Evolutionary conservation across 1,140 invertebrate species (phyloP), one percentile per base, ranked within the genome.

Genomic region (Oedothorax gibbosus): DNA sequence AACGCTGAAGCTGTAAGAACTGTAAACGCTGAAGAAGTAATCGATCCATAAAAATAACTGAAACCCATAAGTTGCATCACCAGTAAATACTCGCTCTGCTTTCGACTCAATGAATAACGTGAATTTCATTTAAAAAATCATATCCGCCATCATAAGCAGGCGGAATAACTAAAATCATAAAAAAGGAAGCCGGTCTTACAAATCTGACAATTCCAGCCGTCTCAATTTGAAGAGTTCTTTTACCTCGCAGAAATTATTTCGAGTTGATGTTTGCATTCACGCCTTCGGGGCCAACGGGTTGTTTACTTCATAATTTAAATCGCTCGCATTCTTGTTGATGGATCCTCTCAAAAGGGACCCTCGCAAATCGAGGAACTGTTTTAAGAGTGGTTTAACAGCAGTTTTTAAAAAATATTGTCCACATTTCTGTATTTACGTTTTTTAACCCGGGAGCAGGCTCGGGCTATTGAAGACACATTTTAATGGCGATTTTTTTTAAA

Each of bases 81-180:
- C 35, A 35, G 35, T 35, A 35, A 35, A 35, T 35, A 5, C 18
- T 11, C 11, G 4, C 49, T 21, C 75, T 77, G 75, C 75, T 62
- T 64, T 62, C 75, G 35, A 12, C 51, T 56, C 50, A 64, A 15
- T 77, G 21, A 60, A 77, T 49, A 51, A 49, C 57, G 35, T 62
- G 9, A 49, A 77, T 77, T 77, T 21, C 18, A 10, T 66, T 21
- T 18, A 35, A 35, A 35, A 35, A 35, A 35, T 35, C 35, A 35
- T 35, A 35, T 35, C 35, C 35, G 35, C 35, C 35, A 5, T 71
- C 56, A 8, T 12, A 15, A 6, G 4, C 35, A 57, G 15, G 51
- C 18, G 51, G 60, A 77, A 75, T 53, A 21, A 50, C 75, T 51
- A 77, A 64, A 62, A 77, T 77, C 65, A 77, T 51, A 35, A 75